Evolutionary conservation across 2,888 invertebrate species (phyloP), one percentile per base, ranked within the genome.

Genomic region (Drosophila fungiperda): DNA sequence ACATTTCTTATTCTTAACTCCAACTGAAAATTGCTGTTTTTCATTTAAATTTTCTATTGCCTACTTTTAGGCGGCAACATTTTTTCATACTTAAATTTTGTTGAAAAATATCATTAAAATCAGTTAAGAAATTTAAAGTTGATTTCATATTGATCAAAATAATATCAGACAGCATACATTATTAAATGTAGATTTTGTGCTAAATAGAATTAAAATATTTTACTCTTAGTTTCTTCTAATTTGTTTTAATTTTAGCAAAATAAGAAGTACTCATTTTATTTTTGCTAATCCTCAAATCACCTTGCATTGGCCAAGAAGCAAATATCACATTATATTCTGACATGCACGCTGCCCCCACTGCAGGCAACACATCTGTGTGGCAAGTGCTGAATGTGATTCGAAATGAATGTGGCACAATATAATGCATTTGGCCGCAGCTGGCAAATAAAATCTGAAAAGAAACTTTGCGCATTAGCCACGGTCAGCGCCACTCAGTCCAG

Each of bases 381-480:
- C 76, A 53, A 53, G 52, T 55, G 58, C 54, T 57, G 76, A 79
- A 66, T 77, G 62, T n/a, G 62, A 60, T 57, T 60, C 63, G 55
- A 49, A 68, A 40, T 55, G 40, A 66, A 67, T 80, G 59, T 75
- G 76, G 60, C 70, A 60, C 70, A 70, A 54, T 49, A 70, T 64
- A 65, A 77, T 75, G 75, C 75, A 75, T 52, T 64, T 72, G 50
- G 52, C 45, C 15, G 33, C 12, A 83, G 83, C 73, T 83, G 83
- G 86, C 77, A 76, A 87, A 85, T 69, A 59, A 69, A 62, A 73
- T 2, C 52, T 68, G 55, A 77, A 68, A 79, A 73, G 78, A 87
- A 87, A 87, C 79, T 89, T 87, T 87, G 81, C 83, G 79, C 90
- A 86, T 89, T 89, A 87, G 80, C 80, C 72, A n/a, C 54, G 68